Evolutionary conservation across 2,113 vertebrate species (phyloP), one percentile per base, ranked within the genome.

Genomic region (Heterotis niloticus): DNA sequence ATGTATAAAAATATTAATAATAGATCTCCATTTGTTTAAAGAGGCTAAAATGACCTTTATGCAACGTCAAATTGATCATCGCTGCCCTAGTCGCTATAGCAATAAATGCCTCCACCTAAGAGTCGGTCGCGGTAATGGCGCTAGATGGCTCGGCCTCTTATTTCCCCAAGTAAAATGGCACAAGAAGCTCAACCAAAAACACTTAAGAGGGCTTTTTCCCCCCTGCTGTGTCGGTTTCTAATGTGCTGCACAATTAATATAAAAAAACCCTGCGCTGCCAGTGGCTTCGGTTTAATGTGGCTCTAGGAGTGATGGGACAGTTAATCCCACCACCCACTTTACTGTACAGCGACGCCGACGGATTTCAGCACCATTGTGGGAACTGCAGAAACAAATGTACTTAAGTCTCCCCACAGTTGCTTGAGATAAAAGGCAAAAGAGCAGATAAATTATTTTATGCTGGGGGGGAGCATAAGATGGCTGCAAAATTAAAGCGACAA

Each of bases 31-130:
- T 89, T 88, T 87, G 69, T 89, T 88, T 85, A 87, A 89, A 84
- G 82, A 82, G 80, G 85, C 87, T 89, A 79, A 87, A 82, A 88
- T 89, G 84, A 89, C 88, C 87, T 90, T 90, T 89, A 89, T 80
- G 79, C 84, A 85, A 83, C 82, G 85, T 83, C 82, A 79, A 81
- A 88, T 86, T 86, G 86, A 88, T 89, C 85, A 83, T 82, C 66
- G 34, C 79, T 66, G 83, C 76, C 44, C 28, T 64, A 76, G 71
- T 79, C 74, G 64, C 82, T 28, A 57, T 23, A 77, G 82, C 51
- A 77, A 83, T 68, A 81, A 86, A 79, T 78, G 23, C n/a, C 52
- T 80, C 68, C 44, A 65, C 44, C 60, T 56, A 62, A 74, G 66
- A 51, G 10, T 59, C 56, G 28, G 51, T 12, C 62, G 56, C 23